phyloP scores from a whole-genome alignment of 2,888 invertebrate genomes.

The Temnothorax rugatulus region DNA sequence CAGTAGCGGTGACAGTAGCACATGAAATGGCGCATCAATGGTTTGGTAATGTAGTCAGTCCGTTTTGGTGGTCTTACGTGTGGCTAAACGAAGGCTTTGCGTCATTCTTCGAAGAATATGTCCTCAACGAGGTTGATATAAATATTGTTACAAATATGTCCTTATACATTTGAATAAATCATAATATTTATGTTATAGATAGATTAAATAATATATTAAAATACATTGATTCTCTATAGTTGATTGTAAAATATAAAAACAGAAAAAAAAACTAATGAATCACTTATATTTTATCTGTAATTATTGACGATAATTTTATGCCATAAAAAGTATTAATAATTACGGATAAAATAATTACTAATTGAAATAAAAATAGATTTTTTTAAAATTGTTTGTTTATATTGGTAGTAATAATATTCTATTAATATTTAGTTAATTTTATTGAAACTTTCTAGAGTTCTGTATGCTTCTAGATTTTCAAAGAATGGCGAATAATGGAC shows the following conservation, averaged over 20 bases:
- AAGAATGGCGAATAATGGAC: slow-evolving; percentile 57
- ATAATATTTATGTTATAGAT: background rate
- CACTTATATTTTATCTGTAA: background rate
- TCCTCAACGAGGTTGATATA: slow-evolving; percentile 79
- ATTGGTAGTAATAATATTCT: background rate
- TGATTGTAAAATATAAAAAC: background rate
- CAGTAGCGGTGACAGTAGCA: slow-evolving; percentile 80
- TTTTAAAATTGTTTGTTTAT: background rate
- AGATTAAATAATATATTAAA: background rate
- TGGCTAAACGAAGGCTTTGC: slow-evolving; percentile 88
- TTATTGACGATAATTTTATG: too few relatives aligned
- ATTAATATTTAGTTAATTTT: slow-evolving; percentile 10
- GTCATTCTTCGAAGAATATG: slow-evolving; percentile 87
- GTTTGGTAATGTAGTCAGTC: slow-evolving; percentile 86
- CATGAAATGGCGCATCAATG: slow-evolving; percentile 88
- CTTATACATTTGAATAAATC: background rate
- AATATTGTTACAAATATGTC: background rate
- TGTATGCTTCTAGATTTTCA: slow-evolving; percentile 48
- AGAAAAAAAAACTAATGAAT: background rate
- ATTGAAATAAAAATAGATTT: background rate
- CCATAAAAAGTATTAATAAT: background rate
- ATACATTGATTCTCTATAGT: background rate
- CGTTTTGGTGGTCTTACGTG: slow-evolving; percentile 84
- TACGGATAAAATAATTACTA: background rate
- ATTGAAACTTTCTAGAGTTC: background rate